Base-by-base conservation (phyloP, 2,888 invertebrate genomes). In the Cactoblastis cactorum region DNA sequence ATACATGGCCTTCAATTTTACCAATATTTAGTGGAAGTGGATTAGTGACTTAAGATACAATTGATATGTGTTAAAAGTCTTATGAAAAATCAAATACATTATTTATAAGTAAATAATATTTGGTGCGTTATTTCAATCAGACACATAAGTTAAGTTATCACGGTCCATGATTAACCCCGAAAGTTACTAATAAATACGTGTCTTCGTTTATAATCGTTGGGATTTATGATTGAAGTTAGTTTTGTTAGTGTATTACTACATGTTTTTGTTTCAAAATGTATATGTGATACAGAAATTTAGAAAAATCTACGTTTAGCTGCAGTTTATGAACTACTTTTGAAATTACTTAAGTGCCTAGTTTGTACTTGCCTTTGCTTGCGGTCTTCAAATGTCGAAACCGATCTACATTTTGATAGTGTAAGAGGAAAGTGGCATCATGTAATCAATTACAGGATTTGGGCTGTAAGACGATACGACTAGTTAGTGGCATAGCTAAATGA, bases 1-100 rank as follows among this genome's bases (percentile, higher is more conserved):
- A 71, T 65, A 70, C 65, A 76, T 75, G 75, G 80, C 81, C 82
- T 81, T 80, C 71, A 61, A 73, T 69, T 68, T 69, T 71, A 66
- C 60, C 65, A 70, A 62, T 59, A 57, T 63, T 60, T 70, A 74
- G 58, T 53, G 65, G 63, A 66, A 69, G 61, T 66, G 71, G 67
- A 66, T 71, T 77, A 79, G 80, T 77, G 71, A 73, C 61, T 69
- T 80, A 80, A 77, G 76, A 70, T 74, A 72, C 73, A 74, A 69
- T 71, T 67, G 69, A 71, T 65, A 52, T 61, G 65, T 72, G 71
- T 69, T 69, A 75, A 70, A 74, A 72, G 75, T 83, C 81, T 82
- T 83, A 81, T 82, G 82, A 81, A 71, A 69, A 73, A 64, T 64
- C 63, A 62, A 57, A 69, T 68, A 69, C 68, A 32, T 41, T 41